Percentiles rank a stretch among this genome's conserved stretches.
These are phyloP conservation scores for Engystomops pustulosus DNA, from an alignment of 2,113 vertebrate species.

Conservation along the genomic window DNA sequence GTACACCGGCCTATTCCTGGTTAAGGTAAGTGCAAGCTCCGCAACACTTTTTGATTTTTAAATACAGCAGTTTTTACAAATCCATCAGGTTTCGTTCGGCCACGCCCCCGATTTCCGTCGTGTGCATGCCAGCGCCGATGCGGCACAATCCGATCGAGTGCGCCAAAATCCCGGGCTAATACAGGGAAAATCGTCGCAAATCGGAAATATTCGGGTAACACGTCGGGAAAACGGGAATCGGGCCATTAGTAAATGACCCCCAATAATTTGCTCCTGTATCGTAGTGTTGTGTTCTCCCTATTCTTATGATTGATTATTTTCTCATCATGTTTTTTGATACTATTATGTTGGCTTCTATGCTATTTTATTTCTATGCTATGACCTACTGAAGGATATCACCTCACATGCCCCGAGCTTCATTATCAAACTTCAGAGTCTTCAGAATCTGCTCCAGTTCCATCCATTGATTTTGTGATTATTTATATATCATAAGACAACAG, in stretches of 20 bases:
- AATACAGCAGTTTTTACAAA: too few relatives aligned
- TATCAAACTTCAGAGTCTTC: not conserved
- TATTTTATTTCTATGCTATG: not conserved
- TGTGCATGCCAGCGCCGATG: too few relatives aligned
- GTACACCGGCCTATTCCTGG: too few relatives aligned
- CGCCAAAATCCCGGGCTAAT: too few relatives aligned
- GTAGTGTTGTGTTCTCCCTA: not conserved
- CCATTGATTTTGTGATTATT: conserved; percentile 18
- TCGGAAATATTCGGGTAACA: too few relatives aligned
- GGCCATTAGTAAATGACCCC: not conserved
- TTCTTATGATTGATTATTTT: not conserved
- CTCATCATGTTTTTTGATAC: not conserved
- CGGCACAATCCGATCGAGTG: too few relatives aligned
- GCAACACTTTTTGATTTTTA: too few relatives aligned
- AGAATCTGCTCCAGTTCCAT: conserved; percentile 19
- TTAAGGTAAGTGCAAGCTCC: too few relatives aligned
- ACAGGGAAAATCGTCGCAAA: too few relatives aligned
- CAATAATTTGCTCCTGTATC: not conserved
- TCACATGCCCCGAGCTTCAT: not conserved
- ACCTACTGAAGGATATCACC: not conserved
- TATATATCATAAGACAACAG: conserved; percentile 20
- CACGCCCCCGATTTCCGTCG: too few relatives aligned
- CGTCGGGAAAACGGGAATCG: not conserved
- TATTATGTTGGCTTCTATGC: not conserved
- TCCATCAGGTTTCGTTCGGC: too few relatives aligned